Evolutionary conservation across 2,888 invertebrate species (phyloP).

Genomic region (Lycophotia porphyrea): DNA sequence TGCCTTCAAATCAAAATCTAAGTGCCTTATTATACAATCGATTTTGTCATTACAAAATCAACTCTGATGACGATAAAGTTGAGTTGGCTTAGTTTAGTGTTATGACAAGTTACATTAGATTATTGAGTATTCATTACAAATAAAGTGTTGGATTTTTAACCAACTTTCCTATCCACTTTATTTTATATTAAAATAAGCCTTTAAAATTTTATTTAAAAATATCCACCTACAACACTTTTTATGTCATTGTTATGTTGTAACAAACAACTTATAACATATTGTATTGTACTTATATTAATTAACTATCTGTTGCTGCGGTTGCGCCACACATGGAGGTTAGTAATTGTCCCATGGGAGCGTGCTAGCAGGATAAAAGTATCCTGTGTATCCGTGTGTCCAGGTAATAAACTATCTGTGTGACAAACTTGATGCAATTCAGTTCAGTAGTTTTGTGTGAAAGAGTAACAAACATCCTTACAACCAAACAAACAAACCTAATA

Average conservation of each 20-base stretch:
- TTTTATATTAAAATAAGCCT: neutral
- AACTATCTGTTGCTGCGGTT: neutral
- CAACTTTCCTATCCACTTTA: neutral
- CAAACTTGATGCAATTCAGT: neutral
- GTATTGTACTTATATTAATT: neutral
- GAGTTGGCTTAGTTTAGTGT: neutral
- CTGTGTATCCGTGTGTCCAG: neutral
- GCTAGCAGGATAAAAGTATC: neutral
- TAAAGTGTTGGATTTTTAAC: neutral
- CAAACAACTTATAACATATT: neutral
- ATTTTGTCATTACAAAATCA: neutral
- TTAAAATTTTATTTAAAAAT: too few relatives aligned
- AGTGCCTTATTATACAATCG: neutral
- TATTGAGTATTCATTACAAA: neutral
- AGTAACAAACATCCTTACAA: neutral
- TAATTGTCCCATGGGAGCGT: neutral
- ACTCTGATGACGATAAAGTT: neutral
- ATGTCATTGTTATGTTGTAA: neutral
- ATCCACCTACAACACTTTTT: neutral
- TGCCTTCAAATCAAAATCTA: too few relatives aligned
- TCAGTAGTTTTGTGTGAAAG: neutral
- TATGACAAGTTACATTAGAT: neutral
- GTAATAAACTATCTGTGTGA: neutral
- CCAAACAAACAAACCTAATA: neutral
- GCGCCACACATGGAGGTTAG: neutral